These are phyloP conservation scores for Odontomyia ornata DNA, from an alignment of 2,888 invertebrate genomes.

Conservation along the genomic window DNA sequence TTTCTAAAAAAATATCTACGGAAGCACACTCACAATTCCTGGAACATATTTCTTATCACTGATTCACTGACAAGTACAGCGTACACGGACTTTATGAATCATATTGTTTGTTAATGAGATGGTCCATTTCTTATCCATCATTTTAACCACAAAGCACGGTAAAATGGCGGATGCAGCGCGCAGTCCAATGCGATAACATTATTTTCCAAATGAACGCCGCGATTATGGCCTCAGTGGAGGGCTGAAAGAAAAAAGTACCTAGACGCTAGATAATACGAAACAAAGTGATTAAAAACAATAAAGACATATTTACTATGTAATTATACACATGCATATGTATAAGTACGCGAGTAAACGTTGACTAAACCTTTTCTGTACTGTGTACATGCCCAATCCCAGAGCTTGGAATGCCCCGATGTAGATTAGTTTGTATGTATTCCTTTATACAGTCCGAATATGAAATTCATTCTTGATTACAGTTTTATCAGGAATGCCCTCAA, in stretches of 20 bases:
- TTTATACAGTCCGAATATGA: background rate
- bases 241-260: slow-evolving; percentile 15
- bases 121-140: slow-evolving; percentile 20
- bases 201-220: slow-evolving; percentile 13
- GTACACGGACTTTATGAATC: slow-evolving; percentile 18
- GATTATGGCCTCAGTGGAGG: background rate
- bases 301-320: too few relatives aligned
- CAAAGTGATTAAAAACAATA: background rate
- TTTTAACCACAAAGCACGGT: slow-evolving; percentile 28
- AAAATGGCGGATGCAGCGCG: slow-evolving; percentile 29
- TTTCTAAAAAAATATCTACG: too few relatives aligned
- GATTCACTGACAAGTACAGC: slow-evolving; percentile 4
- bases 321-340: too few relatives aligned
- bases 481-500: slow-evolving; percentile 5
- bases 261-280: slow-evolving; percentile 11
- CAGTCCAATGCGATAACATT: background rate
- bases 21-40: too few relatives aligned
- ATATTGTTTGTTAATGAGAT: slow-evolving; percentile 30
- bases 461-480: slow-evolving; percentile 4
- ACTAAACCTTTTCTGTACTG: background rate
- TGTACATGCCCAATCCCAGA: too few relatives aligned
- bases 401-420: too few relatives aligned
- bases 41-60: background rate
- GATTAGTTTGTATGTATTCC: too few relatives aligned
- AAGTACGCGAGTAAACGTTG: background rate